A percentile compares a stretch with the other conserved stretches of the same genome.
Evolutionary conservation across 2,113 vertebrate genomes (phyloP).

Genomic region (Cheirogaleus medius): DNA sequence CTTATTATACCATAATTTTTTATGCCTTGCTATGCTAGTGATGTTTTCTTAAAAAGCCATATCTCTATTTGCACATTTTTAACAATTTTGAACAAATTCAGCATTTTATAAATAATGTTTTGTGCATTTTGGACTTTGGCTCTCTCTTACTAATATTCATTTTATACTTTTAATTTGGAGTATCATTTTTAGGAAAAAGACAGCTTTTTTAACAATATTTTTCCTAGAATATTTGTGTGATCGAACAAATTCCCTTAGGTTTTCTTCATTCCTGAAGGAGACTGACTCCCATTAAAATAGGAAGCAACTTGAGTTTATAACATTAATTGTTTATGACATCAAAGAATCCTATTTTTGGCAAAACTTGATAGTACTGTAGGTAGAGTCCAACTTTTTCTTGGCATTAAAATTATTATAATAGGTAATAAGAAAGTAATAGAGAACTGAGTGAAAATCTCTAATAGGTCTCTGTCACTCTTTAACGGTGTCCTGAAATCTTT

Average conservation of each 20-base stretch:
- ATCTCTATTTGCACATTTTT: not conserved
- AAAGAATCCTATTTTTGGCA: not conserved
- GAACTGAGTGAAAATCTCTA: not conserved
- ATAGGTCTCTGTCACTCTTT: not conserved
- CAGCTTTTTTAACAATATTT: not conserved
- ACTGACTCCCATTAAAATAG: not conserved
- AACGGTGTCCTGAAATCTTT: not conserved
- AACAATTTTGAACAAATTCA: not conserved
- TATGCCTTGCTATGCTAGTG: not conserved
- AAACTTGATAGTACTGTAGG: not conserved
- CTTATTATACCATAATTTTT: not conserved
- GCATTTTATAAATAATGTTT: not conserved
- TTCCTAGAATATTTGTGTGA: not conserved
- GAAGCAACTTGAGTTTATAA: not conserved
- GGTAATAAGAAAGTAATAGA: not conserved
- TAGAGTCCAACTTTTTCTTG: not conserved
- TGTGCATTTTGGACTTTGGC: not conserved
- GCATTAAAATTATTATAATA: not conserved
- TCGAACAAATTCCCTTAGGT: not conserved
- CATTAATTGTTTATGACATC: not conserved
- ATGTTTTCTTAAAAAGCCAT: not conserved
- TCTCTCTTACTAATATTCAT: not conserved
- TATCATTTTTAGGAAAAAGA: not conserved
- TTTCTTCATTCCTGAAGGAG: not conserved
- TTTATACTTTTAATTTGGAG: not conserved